phyloP scores from a whole-genome alignment of 2,888 invertebrate genomes.

The Cephalotes varians region DNA sequence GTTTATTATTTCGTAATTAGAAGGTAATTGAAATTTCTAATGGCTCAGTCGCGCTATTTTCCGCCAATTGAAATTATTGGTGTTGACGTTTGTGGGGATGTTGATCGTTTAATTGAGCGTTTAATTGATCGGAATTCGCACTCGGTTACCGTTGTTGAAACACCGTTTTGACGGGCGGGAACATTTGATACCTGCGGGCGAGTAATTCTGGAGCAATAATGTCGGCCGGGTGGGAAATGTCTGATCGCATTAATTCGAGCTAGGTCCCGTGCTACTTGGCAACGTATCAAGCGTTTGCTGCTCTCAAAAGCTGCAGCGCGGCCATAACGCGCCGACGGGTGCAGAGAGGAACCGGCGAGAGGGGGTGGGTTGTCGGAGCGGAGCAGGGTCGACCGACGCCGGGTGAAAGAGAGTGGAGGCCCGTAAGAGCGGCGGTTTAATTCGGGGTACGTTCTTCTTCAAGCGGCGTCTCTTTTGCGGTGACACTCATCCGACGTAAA shows the following conservation, averaged over 20 bases:
- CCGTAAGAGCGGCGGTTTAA: slow-evolving; percentile 57
- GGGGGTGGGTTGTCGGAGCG: slow-evolving; percentile 18
- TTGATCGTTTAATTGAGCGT: slow-evolving; percentile 29
- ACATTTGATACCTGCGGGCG: slow-evolving; percentile 24
- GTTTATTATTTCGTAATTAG: background rate
- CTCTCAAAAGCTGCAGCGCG: slow-evolving; percentile 62
- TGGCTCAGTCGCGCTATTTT: background rate
- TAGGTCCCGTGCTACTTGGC: slow-evolving; percentile 69
- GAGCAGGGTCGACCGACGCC: background rate
- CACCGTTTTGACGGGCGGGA: slow-evolving; percentile 16
- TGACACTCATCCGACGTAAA: slow-evolving; percentile 6
- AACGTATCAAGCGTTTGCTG: slow-evolving; percentile 73
- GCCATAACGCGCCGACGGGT: slow-evolving; percentile 52
- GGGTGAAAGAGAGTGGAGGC: background rate
- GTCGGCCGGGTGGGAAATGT: slow-evolving; percentile 52
- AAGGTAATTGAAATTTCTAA: background rate
- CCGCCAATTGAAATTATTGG: background rate
- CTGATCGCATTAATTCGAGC: slow-evolving; percentile 58
- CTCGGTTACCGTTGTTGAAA: slow-evolving; percentile 11
- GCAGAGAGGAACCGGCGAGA: too few species aligned
- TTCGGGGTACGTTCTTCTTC: slow-evolving; percentile 38
- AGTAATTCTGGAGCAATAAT: slow-evolving; percentile 43
- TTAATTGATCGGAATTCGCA: slow-evolving; percentile 45
- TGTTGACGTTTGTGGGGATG: background rate
- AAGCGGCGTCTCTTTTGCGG: slow-evolving; percentile 18